Conservation (phyloP, 2,797 vertebrate species). For the Mus minutoides region DNA sequence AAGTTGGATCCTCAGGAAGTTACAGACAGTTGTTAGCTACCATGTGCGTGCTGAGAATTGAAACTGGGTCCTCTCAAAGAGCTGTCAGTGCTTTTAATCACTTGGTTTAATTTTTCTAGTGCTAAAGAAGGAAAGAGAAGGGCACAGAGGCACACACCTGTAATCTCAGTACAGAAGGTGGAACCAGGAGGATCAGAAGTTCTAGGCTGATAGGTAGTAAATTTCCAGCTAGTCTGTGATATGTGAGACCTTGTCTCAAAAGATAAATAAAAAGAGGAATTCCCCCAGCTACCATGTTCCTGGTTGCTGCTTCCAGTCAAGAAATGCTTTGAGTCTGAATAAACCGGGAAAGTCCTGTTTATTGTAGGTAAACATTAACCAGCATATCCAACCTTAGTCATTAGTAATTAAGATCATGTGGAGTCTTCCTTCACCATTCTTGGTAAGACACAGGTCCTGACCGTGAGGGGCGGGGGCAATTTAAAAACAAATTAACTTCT, state of each 20-base stretch:
- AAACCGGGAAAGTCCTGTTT: conserved; percentile 78
- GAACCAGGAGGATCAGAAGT: too few relatives aligned
- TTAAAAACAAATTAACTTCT: conserved; percentile 61
- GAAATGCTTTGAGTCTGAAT: conserved; percentile 74
- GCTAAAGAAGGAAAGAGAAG: background rate
- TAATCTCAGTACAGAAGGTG: background rate
- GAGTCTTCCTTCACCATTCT: conserved; percentile 51
- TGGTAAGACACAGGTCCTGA: background rate
- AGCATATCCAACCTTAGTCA: conserved; percentile 70
- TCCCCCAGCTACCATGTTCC: background rate
- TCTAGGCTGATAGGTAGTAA: background rate
- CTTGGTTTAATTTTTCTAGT: conserved; percentile 11
- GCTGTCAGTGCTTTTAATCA: background rate
- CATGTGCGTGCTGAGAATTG: background rate
- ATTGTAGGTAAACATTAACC: conserved; percentile 74
- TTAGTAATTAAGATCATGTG: conserved; percentile 48
- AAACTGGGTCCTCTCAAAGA: background rate
- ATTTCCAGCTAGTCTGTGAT: background rate
- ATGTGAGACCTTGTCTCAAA: background rate
- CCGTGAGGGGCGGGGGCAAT: background rate
- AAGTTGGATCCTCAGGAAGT: background rate
- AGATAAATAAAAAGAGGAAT: background rate
- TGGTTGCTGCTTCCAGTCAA: background rate
- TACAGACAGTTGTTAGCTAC: background rate
- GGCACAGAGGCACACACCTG: background rate